Base-by-base conservation (phyloP, 2,888 invertebrate genomes). In the Himalopsyche japonica region DNA sequence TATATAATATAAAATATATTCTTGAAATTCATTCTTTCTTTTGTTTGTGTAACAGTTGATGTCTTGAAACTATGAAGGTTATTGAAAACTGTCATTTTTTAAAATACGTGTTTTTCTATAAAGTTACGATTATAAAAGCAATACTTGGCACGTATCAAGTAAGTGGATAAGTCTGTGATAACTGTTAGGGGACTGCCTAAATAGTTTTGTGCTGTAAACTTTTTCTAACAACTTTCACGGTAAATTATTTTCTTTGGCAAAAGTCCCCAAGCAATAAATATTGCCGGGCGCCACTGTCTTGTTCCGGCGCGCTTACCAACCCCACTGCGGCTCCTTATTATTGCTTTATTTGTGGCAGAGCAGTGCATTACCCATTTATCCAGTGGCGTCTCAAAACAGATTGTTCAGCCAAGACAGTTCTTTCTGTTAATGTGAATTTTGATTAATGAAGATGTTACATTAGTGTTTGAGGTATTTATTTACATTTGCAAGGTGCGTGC, bases 171-270 rank as follows among this genome's bases (percentile, higher is more conserved):
- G 70, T 70, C 70, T 70, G 27, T 15, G 64, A 8, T 32, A 47
- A 32, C 80, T 64, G 80, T 80, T 57, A 64, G 57, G 80, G 80
- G 80, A 64, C 32, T n/a, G 57, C 37, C 83, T 84, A 77, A 84
- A 80, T 77, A 81, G 81, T 84, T 76, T 84, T 84, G 77, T 82
- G 70, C 76, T 79, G 84, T 43, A 81, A 84, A 84, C 70, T 84
- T 82, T 84, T 84, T 84, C 82, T 79, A 78, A 37, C 70, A 81
- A 84, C 79, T 84, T 81, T 83, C 79, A 83, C 79, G 82, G 80
- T 86, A 84, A 86, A 86, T 86, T 86, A 86, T 86, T 86, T 84
- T 82, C 84, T 82, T 86, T 86, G 86, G 86, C 86, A 86, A 84
- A 84, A 81, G 83, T 80, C 80, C 30, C 82, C 37, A 30, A 76